Evolutionary conservation across 2,113 vertebrate species (phyloP).

Genomic region (Odontophorus gujanensis): DNA sequence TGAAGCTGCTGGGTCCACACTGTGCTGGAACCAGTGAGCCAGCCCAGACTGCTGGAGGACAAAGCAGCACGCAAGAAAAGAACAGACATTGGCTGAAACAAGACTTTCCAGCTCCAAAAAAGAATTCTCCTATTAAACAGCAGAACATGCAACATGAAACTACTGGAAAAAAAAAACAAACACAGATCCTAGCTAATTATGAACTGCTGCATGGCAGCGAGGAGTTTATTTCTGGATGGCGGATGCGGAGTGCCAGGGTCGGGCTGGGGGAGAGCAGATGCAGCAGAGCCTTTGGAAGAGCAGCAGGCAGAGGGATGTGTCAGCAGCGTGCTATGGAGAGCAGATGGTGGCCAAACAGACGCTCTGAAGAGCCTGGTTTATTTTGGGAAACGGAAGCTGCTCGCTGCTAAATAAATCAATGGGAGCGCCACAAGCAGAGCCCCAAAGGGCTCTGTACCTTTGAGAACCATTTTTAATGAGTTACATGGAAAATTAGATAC

Average conservation of each 20-base stretch:
- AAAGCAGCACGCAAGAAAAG: rapidly evolving
- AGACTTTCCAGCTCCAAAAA: not conserved
- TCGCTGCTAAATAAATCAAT: not conserved
- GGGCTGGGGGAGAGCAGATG: rapidly evolving
- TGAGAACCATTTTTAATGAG: not conserved
- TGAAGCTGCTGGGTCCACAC: too few relatives aligned
- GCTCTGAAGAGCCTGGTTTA: not conserved
- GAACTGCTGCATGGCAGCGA: not conserved
- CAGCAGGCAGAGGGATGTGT: not conserved
- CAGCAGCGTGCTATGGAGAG: not conserved
- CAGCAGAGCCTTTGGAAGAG: not conserved
- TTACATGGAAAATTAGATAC: not conserved
- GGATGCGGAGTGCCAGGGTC: not conserved
- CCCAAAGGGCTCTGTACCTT: not conserved
- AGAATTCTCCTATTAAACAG: rapidly evolving
- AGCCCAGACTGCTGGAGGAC: not conserved
- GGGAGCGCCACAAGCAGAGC: not conserved
- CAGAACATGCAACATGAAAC: rapidly evolving
- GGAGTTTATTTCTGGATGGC: rapidly evolving
- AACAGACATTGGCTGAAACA: not conserved
- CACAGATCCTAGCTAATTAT: rapidly evolving
- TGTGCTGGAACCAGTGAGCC: not conserved
- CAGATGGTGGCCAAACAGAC: slow-evolving; percentile 3
- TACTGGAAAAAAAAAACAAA: not conserved
- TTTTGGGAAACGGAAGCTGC: slow-evolving; percentile 28